These are phyloP conservation scores for Trochalopteron elliotii DNA, from an alignment of 2,113 vertebrate species.

Conservation along the genomic window DNA sequence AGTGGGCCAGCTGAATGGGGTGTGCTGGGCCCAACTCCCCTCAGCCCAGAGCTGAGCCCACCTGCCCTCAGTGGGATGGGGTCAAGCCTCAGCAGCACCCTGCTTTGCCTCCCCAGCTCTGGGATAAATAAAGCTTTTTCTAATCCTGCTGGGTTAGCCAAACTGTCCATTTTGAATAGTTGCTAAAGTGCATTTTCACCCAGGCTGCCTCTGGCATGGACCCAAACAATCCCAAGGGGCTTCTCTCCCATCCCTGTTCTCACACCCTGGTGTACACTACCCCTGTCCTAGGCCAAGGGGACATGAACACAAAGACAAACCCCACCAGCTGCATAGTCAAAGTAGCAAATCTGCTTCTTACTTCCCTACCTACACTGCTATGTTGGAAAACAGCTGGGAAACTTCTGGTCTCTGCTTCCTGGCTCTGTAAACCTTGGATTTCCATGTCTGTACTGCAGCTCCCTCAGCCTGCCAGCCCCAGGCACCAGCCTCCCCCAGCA, in stretches of 20 bases:
- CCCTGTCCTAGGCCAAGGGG: background rate
- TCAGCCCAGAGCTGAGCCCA: too few relatives aligned
- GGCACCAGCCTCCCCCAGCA: background rate
- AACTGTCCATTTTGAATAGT: background rate
- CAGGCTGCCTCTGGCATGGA: background rate
- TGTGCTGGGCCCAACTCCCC: too few relatives aligned
- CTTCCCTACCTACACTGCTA: background rate
- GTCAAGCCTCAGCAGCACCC: background rate
- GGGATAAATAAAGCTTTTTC: background rate
- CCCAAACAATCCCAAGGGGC: fast-evolving
- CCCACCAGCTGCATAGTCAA: fast-evolving
- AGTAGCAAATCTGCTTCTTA: background rate
- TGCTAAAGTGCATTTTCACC: background rate
- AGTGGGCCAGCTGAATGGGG: background rate
- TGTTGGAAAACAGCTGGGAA: background rate
- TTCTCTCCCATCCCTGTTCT: background rate
- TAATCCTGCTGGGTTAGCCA: background rate
- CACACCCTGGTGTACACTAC: fast-evolving
- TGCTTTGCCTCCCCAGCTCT: background rate
- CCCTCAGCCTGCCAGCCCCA: fast-evolving
- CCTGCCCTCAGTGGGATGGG: fast-evolving
- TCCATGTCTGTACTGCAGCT: background rate
- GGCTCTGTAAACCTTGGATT: background rate
- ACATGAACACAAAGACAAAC: fast-evolving
- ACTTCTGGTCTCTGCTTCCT: background rate